phyloP scores from a whole-genome alignment of 1,140 invertebrate species.

The Drosophila paulistorum region DNA sequence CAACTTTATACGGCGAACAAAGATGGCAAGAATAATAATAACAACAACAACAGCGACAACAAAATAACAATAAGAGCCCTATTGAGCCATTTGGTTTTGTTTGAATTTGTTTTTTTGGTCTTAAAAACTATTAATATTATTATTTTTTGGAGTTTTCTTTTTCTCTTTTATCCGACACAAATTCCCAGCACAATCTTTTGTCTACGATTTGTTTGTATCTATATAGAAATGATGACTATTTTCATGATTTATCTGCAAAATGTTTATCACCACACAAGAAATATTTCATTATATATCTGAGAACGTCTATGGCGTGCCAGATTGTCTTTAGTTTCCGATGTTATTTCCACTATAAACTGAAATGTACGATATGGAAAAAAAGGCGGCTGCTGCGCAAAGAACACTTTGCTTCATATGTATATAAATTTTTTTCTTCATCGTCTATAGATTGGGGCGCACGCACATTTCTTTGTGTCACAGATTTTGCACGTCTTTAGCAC shows the following conservation, averaged over 20 bases:
- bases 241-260: background rate
- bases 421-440: conserved; percentile 27
- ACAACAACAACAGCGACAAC: conserved; percentile 44
- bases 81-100: conserved; percentile 37
- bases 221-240: background rate
- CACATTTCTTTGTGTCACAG: conserved; percentile 41
- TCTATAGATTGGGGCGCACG: conserved; percentile 29
- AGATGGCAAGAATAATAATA: conserved; percentile 59
- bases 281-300: conserved; percentile 1
- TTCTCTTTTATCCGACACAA: background rate
- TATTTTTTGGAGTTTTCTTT: background rate
- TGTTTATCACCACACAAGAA: conserved; percentile 9
- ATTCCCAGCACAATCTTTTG: background rate
- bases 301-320: conserved; percentile 40
- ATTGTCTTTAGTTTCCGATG: conserved; percentile 37
- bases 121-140: conserved; percentile 1
- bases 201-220: background rate
- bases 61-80: conserved; percentile 44
- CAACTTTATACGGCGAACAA: conserved; percentile 56
- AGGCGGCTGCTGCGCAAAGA: conserved; percentile 77
- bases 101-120: background rate
- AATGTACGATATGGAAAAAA: conserved; percentile 45
- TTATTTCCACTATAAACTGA: background rate
- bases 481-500: conserved; percentile 38
- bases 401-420: background rate